Conservation (phyloP, 1,140 invertebrate genomes). For the Dolichoris vasculosae region DNA sequence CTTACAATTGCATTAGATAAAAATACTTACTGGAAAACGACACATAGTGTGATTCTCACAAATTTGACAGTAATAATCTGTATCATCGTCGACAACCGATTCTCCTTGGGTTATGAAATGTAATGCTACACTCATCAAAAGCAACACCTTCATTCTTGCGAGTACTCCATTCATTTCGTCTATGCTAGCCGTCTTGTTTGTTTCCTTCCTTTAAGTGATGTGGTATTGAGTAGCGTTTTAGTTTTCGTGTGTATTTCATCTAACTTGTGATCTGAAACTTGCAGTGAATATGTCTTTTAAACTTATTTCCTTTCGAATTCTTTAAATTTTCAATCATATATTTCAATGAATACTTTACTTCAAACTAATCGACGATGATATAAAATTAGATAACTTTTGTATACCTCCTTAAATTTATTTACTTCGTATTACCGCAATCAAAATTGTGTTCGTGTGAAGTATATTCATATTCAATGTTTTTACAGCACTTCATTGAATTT, state of each 20-base stretch:
- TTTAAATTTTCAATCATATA: no score
- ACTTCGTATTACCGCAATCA: no score
- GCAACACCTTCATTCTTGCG: not conserved
- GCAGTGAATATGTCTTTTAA: not conserved
- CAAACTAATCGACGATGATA: no score
- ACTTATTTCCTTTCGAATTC: no score
- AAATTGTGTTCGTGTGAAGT: no score
- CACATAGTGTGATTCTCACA: conserved; percentile 62
- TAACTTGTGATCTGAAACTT: not conserved
- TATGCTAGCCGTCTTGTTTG: not conserved
- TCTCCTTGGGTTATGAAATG: not conserved
- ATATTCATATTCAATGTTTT: not conserved
- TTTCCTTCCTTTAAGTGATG: not conserved
- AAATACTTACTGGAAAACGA: conserved; percentile 59
- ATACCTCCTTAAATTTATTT: no score
- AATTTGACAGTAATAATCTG: conserved; percentile 59
- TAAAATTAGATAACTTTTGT: no score
- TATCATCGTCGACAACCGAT: conserved; percentile 34
- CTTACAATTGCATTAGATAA: no score
- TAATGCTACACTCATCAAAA: not conserved
- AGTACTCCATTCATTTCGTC: not conserved
- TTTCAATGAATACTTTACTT: no score
- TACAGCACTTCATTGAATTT: no score
- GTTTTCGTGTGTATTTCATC: not conserved
- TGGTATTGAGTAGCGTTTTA: not conserved